phyloP scores from a whole-genome alignment of 1,140 invertebrate species.

The Chironomus striatipennis region DNA sequence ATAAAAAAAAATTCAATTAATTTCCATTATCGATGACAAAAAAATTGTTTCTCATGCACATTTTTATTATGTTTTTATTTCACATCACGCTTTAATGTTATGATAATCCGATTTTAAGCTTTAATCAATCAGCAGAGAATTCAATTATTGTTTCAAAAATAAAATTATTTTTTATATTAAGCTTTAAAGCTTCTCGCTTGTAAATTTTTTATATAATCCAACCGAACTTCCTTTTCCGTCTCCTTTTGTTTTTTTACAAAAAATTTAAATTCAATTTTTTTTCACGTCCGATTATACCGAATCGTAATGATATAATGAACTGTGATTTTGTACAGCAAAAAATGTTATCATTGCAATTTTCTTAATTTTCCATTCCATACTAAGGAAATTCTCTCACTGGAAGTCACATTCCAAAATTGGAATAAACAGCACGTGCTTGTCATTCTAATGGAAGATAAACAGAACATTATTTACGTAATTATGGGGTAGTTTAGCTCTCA shows the following conservation, averaged over 20 bases:
- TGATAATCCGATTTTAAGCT: neutral
- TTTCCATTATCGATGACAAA: slow-evolving; percentile 19
- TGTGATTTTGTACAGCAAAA: neutral
- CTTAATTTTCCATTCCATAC: neutral
- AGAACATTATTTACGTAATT: neutral
- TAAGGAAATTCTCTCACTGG: neutral
- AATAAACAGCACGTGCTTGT: neutral
- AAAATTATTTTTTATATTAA: too few relatives aligned
- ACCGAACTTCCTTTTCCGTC: too few relatives aligned
- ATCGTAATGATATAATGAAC: slow-evolving; percentile 14
- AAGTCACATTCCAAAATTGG: neutral
- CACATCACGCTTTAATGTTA: slow-evolving; percentile 7
- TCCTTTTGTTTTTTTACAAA: too few relatives aligned
- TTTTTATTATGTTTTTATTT: neutral
- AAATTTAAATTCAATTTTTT: neutral
- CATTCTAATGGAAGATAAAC: slow-evolving; percentile 13
- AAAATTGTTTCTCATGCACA: slow-evolving; percentile 1
- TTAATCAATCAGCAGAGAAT: neutral
- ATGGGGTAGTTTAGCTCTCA: too few relatives aligned
- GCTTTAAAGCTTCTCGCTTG: neutral
- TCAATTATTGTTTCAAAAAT: neutral
- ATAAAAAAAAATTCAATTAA: slow-evolving; percentile 23
- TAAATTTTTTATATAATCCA: too few relatives aligned
- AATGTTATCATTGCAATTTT: slow-evolving; percentile 14
- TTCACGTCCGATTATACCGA: neutral